These are phyloP conservation scores for Acrobasis consociella DNA, from an alignment of 2,888 invertebrate species.

Conservation along the genomic window DNA sequence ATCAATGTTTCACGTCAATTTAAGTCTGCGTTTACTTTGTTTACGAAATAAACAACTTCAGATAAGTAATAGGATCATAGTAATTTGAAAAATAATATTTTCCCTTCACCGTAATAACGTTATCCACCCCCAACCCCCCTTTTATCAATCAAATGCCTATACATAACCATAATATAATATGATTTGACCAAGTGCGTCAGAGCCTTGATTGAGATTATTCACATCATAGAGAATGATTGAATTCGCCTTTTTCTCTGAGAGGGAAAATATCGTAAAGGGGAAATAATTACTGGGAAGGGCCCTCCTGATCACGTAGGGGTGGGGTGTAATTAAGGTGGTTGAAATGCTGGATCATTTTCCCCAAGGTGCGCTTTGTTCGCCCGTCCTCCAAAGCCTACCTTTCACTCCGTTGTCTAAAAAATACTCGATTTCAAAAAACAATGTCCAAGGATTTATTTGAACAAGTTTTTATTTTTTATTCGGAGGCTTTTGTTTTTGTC, in stretches of 20 bases:
- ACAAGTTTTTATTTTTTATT: constrained; percentile 14
- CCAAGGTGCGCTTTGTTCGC: constrained; percentile 44
- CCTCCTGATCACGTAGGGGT: constrained; percentile 47
- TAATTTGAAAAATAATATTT: neutral
- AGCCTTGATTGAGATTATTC: constrained; percentile 40
- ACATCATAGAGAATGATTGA: constrained; percentile 47
- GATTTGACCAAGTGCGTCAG: neutral
- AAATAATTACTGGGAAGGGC: constrained; percentile 60
- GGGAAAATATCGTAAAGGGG: constrained; percentile 40
- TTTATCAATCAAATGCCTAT: constrained; percentile 10
- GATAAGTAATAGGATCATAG: neutral
- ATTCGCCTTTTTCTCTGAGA: constrained; percentile 35
- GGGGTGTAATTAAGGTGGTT: constrained; percentile 56
- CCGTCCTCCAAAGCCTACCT: constrained; percentile 23
- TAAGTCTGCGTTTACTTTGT: neutral
- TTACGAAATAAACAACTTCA: neutral
- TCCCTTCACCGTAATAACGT: neutral
- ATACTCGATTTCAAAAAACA: constrained; percentile 26
- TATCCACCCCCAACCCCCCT: neutral
- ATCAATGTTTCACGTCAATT: neutral
- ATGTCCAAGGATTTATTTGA: constrained; percentile 12
- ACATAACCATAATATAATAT: constrained; percentile 4
- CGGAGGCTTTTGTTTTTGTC: neutral
- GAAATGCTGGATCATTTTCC: constrained; percentile 44
- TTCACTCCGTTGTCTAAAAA: constrained; percentile 23